Conservation (phyloP, 1,140 invertebrate genomes). For the Potamilus streckersoni region DNA sequence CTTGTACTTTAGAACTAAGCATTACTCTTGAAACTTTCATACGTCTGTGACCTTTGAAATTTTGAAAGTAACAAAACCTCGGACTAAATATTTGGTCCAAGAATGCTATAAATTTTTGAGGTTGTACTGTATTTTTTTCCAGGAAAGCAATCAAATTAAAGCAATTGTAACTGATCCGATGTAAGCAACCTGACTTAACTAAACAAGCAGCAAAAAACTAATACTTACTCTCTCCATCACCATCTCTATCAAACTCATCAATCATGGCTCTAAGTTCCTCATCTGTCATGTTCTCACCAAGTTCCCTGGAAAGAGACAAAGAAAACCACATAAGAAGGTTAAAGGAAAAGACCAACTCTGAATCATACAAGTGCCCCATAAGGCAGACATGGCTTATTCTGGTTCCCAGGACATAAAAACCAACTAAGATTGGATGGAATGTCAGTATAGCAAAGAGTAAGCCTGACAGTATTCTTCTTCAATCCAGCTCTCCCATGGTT, state of each 20-base stretch:
- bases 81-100: neutral
- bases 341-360: neutral
- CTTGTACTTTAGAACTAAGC: too few species aligned
- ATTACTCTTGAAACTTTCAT: neutral
- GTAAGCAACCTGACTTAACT: too few species aligned
- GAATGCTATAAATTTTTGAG: neutral
- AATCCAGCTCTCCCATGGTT: too few species aligned
- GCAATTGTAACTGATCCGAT: neutral
- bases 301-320: slow-evolving; percentile 56
- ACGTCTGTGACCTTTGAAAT: neutral
- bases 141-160: neutral
- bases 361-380: too few species aligned
- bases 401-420: too few species aligned
- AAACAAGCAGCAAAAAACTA: neutral
- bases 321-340: neutral
- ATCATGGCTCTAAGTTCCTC: slow-evolving; percentile 69
- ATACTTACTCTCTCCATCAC: slow-evolving; percentile 68
- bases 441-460: too few species aligned
- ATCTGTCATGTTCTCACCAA: slow-evolving; percentile 69
- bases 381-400: too few species aligned
- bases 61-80: neutral
- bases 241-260: slow-evolving; percentile 68
- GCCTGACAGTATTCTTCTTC: too few species aligned
- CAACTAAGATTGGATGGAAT: too few species aligned
- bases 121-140: neutral